Evolutionary conservation across 1,140 invertebrate genomes (phyloP).

Genomic region (Diorhabda carinulata): DNA sequence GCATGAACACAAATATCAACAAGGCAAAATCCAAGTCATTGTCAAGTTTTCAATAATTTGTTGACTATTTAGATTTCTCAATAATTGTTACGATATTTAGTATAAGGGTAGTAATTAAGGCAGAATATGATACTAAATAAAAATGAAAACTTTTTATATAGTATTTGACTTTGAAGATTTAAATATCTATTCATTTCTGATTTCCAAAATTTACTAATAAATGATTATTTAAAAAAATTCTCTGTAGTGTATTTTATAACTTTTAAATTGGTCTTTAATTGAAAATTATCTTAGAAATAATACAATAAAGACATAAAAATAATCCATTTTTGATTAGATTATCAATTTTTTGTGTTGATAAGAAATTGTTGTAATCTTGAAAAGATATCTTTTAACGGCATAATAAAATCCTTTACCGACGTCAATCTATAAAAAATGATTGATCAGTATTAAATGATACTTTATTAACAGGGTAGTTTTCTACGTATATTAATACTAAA

Average conservation of each 20-base stretch:
- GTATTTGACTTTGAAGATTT: too few relatives aligned
- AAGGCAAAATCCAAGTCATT: too few relatives aligned
- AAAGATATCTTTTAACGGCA: not conserved
- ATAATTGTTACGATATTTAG: too few relatives aligned
- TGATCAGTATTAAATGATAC: not conserved
- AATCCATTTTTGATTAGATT: not conserved
- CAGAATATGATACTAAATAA: too few relatives aligned
- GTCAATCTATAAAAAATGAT: not conserved
- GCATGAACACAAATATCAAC: too few relatives aligned
- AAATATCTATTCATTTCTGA: too few relatives aligned
- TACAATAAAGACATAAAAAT: slow-evolving; percentile 1
- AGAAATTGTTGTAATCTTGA: not conserved
- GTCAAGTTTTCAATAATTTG: too few relatives aligned
- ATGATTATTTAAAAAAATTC: slow-evolving; percentile 4
- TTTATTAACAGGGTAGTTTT: too few relatives aligned
- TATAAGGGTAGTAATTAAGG: too few relatives aligned
- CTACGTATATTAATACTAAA: too few relatives aligned
- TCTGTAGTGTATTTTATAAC: not conserved
- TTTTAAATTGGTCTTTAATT: not conserved
- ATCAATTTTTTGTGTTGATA: not conserved
- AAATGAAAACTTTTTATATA: too few relatives aligned
- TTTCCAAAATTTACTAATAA: not conserved
- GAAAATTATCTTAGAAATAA: slow-evolving; percentile 3
- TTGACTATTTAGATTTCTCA: too few relatives aligned
- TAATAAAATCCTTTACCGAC: not conserved